A percentile compares a stretch with the other conserved stretches of the same genome.
Conservation (phyloP, 2,797 vertebrate genomes). For the Mionectes olivaceus region DNA sequence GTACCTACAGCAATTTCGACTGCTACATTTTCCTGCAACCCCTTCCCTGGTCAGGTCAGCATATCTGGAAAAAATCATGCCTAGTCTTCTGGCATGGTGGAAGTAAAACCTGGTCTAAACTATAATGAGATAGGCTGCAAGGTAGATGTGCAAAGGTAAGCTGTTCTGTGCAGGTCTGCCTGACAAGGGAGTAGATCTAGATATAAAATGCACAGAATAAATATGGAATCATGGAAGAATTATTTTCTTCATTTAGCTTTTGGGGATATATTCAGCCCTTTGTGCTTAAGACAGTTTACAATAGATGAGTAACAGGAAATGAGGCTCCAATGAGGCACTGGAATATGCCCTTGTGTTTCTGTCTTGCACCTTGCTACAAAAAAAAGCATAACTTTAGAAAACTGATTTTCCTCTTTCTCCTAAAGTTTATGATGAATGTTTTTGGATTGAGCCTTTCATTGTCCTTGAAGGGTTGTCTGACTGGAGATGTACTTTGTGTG, state of each 20-base stretch:
- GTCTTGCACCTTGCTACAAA: not conserved
- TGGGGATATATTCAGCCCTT: not conserved
- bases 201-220: not conserved
- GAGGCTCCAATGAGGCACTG: not conserved
- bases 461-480: not conserved
- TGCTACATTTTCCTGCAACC: not conserved
- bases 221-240: not conserved
- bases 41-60: not conserved
- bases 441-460: not conserved
- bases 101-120: not conserved
- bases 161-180: not conserved
- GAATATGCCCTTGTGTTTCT: not conserved
- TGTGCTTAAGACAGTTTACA: not conserved
- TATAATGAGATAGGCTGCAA: not conserved
- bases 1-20: rapidly evolving
- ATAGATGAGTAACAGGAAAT: not conserved
- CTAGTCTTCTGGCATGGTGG: not conserved
- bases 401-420: not conserved
- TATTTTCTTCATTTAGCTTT: not conserved
- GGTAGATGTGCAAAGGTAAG: not conserved
- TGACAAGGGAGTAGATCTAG: not conserved
- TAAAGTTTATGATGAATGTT: not conserved
- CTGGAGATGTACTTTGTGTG: not conserved
- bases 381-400: not conserved
- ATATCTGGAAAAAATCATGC: not conserved